Evolutionary conservation across 2,113 vertebrate species (phyloP), one percentile per base, ranked within the genome.

Genomic region (Pollachius pollachius): DNA sequence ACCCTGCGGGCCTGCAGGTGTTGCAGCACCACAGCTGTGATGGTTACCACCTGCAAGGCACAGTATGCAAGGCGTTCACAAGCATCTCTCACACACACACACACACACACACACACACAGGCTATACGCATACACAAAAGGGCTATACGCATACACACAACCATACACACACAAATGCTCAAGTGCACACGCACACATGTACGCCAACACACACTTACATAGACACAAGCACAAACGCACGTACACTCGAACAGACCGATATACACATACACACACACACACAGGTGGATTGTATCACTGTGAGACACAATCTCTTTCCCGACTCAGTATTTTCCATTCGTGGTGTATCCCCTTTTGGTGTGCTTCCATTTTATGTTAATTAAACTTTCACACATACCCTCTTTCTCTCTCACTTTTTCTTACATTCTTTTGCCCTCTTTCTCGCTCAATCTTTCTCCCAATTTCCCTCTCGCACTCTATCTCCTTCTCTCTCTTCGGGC

Each of bases 31-130:
- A 73, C 65, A 79, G 60, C 69, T 25, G 83, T 5, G 94, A 96
- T 19, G 54, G 83, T 1, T 73, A 80, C 83, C 13, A 75, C n/a
- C 59, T 82, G 34, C 61, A 23, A 65, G 64, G 64, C 54, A 88
- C 91, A 92, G 94, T 95, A 87, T 93, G 93, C 71, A 83, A 5
- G 48, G 13, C 12, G 5, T 34, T 57, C 15, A 15, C 63, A 9
- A 9, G 41, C 41, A 48, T 48, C 41, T 48, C 41, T 9, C 41
- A 48, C 41, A 13, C 41, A 48, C 41, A 48, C 37, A 41, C 37
- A 41, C 5, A 41, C 34, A 37, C 34, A 37, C 34, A 37, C 34
- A 37, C 34, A 37, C 7, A 7, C 34, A 37, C 34, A 37, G n/a
- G n/a, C n/a, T n/a, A n/a, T n/a, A n/a, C n/a, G n/a, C n/a, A n/a